phyloP scores from a whole-genome alignment of 2,888 invertebrate species.

The Axea sp. region DNA sequence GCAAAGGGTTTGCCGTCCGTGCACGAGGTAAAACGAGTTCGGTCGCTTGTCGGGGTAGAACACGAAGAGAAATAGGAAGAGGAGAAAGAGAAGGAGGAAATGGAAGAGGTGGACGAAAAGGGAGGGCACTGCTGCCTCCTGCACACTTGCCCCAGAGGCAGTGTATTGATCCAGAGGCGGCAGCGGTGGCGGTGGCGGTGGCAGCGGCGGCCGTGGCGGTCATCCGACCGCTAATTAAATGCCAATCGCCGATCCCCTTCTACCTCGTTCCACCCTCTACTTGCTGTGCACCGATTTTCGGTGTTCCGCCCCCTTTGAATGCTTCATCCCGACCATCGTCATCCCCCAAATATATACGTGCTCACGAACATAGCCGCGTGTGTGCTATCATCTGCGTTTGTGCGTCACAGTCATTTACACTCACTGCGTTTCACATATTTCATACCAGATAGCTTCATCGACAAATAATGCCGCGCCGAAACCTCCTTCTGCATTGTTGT shows the following conservation, averaged over 20 bases:
- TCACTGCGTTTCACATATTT: constrained; percentile 60
- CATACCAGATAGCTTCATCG: constrained; percentile 66
- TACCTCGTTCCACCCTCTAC: constrained; percentile 74
- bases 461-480: constrained; percentile 50
- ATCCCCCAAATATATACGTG: constrained; percentile 54
- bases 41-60: constrained; percentile 51
- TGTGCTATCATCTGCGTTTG: too few relatives aligned
- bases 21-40: constrained; percentile 51
- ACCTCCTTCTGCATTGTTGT: constrained; percentile 46
- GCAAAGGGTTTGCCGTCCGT: constrained; percentile 59
- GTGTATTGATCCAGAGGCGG: constrained; percentile 79
- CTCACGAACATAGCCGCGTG: constrained; percentile 25
- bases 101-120: constrained; percentile 63
- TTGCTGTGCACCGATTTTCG: constrained; percentile 68
- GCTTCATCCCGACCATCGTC: constrained; percentile 59
- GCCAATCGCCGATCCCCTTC: constrained; percentile 78
- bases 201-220: constrained; percentile 73
- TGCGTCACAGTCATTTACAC: constrained; percentile 61
- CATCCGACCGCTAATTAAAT: constrained; percentile 80
- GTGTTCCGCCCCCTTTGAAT: constrained; percentile 71
- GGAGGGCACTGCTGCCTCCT: constrained; percentile 75
- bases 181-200: constrained; percentile 69
- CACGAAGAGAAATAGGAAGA: constrained; percentile 49
- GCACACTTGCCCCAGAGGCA: constrained; percentile 77
- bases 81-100: constrained; percentile 53